These are phyloP conservation scores for Orestias chungarensis DNA, from an alignment of 2,797 vertebrate species.

Conservation along the genomic window DNA sequence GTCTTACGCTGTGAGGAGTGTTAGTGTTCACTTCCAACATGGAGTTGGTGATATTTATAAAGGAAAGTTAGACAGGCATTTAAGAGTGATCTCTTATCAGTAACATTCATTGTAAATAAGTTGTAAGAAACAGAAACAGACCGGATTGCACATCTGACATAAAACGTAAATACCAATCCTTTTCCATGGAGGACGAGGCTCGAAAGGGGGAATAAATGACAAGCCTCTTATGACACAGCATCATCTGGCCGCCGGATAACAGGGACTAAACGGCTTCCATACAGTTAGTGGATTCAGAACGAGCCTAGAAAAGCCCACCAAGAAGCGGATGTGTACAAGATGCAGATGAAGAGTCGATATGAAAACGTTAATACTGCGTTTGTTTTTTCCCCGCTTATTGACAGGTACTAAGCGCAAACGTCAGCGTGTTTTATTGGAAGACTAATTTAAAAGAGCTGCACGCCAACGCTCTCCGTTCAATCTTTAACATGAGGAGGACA, in stretches of 20 bases:
- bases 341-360: no score
- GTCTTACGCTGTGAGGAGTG: conserved; percentile 16
- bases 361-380: not conserved
- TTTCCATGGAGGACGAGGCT: conserved; percentile 3
- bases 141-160: not conserved
- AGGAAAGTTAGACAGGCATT: conserved; percentile 17
- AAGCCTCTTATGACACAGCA: conserved; percentile 54
- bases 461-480: not conserved
- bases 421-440: not conserved
- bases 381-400: not conserved
- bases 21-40: conserved; percentile 52
- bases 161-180: not conserved
- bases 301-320: not conserved
- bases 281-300: not conserved
- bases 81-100: conserved; percentile 13
- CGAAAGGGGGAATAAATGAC: conserved; percentile 52
- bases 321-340: not conserved
- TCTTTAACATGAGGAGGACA: not conserved
- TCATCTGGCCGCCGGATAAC: conserved; percentile 57
- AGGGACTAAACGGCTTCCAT: conserved; percentile 31
- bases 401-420: not conserved
- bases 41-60: conserved; percentile 38
- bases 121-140: not conserved
- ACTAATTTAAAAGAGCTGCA: not conserved
- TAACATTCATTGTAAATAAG: conserved; percentile 16